Base-by-base conservation (phyloP, 2,888 invertebrate species). In the Nymphalis c-album region DNA sequence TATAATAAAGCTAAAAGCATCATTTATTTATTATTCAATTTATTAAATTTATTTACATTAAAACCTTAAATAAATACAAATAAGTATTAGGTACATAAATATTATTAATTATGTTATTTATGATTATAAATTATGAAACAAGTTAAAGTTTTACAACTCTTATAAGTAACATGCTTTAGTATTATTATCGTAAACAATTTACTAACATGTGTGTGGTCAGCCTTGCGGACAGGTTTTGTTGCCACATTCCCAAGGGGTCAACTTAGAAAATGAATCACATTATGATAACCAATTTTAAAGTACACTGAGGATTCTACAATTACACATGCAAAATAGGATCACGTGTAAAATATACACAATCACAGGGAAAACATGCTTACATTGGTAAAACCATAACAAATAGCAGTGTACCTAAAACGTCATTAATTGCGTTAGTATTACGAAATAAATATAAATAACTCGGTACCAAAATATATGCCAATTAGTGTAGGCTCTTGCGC, bases 161-260 rank as follows among this genome's bases (percentile, higher is more conserved):
- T 8, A 20, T 51, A 22, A 2, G 1, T 20, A 10, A 7, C 6
- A 22, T 51, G 0, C 18, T 26, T 22, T 51, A 18, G 10, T 50
- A 51, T 51, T 20, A 51, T 16, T 20, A 20, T 40, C 18, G n/a
- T 58, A 58, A 8, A 26, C 45, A 8, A 8, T 20, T 47, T 8
- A 13, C 18, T 5, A 40, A 40, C 13, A 10, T 40, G 10, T 45
- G n/a, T 64, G 58, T 13, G 5, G 18, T 20, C 7, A 59, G 51
- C 64, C 51, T 59, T 26, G 45, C 45, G 10, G 59, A 64, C 64
- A 26, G 45, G 59, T 64, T 64, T 64, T 6, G 17, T 22, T 13
- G 22, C 26, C 13, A 50, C 47, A 60, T 60, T 60, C 47, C 20
- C 60, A 20, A 35, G 40, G 53, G 35, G 60, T 65, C 65, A 65